Conservation (phyloP, 2,888 invertebrate species). For the Tridacna crocea region DNA sequence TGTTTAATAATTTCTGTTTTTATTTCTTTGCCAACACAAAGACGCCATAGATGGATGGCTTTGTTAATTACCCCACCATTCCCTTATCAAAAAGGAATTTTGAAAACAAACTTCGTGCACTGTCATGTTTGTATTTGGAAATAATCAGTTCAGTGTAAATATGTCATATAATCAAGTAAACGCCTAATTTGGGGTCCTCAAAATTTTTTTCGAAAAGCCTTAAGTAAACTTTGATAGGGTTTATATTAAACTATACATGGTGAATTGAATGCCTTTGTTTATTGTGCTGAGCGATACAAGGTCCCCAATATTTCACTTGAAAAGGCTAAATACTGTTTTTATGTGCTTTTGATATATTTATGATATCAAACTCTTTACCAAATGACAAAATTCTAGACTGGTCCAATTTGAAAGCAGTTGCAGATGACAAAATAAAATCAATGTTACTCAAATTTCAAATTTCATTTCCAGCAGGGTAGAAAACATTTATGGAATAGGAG, state of each 20-base stretch:
- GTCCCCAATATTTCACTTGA: conserved; percentile 42
- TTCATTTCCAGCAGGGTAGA: too few relatives aligned
- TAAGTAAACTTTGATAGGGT: conserved; percentile 54
- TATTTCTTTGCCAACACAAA: conserved; percentile 33
- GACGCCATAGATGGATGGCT: conserved; percentile 39
- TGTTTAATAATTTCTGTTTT: conserved; percentile 17
- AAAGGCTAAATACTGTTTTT: neutral
- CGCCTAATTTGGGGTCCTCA: conserved; percentile 58
- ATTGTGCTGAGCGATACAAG: conserved; percentile 41
- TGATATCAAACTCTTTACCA: neutral
- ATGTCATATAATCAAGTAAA: conserved; percentile 57
- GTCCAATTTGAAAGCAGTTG: too few relatives aligned
- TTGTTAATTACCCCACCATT: conserved; percentile 38
- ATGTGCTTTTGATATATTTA: neutral
- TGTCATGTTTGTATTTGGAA: conserved; percentile 36
- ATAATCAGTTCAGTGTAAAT: conserved; percentile 57
- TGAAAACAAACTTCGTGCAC: conserved; percentile 48
- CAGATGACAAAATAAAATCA: too few relatives aligned
- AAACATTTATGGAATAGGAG: too few relatives aligned
- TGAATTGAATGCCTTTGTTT: conserved; percentile 58
- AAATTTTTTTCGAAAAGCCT: conserved; percentile 52
- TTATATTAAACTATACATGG: conserved; percentile 58
- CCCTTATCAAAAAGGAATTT: conserved; percentile 41
- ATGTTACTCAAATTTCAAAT: too few relatives aligned
- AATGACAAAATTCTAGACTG: too few relatives aligned